Evolutionary conservation across 2,113 vertebrate species (phyloP).

Genomic region (Apodemus speciosus): DNA sequence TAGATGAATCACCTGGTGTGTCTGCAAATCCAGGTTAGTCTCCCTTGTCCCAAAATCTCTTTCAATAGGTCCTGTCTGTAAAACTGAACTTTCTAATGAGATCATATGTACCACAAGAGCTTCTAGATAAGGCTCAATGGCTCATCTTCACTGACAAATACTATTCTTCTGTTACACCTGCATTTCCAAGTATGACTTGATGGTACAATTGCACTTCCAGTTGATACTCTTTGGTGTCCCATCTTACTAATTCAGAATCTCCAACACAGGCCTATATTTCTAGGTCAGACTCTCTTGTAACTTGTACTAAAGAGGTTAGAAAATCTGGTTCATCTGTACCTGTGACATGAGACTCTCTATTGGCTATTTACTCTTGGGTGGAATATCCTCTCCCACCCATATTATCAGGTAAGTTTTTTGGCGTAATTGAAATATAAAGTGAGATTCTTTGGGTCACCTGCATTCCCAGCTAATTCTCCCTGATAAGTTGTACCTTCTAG

Average conservation of each 20-base stretch:
- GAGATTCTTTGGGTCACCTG: neutral
- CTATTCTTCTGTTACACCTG: neutral
- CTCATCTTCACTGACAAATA: neutral
- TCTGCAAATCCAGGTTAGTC: neutral
- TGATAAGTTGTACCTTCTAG: neutral
- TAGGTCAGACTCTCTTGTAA: neutral
- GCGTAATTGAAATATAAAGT: neutral
- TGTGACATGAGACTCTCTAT: neutral
- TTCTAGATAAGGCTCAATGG: neutral
- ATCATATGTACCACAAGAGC: neutral
- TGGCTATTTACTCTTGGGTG: neutral
- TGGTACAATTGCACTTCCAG: neutral
- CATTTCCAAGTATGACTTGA: neutral
- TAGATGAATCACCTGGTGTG: neutral
- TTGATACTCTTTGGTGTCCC: neutral
- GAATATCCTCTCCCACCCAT: no score
- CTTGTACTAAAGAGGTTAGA: neutral
- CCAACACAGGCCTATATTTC: neutral
- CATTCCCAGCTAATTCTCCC: neutral
- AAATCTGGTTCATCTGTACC: neutral
- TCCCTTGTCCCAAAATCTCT: neutral
- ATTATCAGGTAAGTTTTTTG: neutral
- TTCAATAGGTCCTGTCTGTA: neutral
- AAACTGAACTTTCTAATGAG: neutral
- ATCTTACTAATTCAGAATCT: neutral